These are phyloP conservation scores for Chelonoidis abingdonii DNA, from an alignment of 2,113 vertebrate species.

Conservation along the genomic window DNA sequence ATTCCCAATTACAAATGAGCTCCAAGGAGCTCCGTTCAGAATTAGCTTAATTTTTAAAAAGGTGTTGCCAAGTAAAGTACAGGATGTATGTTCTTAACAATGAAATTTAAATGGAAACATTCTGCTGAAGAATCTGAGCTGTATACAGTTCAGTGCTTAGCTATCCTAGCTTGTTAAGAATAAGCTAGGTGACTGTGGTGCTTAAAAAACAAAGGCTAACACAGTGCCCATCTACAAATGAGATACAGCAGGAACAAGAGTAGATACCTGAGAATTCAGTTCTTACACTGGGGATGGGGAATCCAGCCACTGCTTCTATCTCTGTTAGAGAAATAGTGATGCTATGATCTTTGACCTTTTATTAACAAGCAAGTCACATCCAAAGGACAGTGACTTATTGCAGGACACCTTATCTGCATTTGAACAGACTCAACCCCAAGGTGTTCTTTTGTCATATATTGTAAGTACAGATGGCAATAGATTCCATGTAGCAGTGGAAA, in stretches of 20 bases:
- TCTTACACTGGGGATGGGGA: not conserved
- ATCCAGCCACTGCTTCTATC: slow-evolving; percentile 13
- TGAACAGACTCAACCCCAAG: slow-evolving; percentile 43
- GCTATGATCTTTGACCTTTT: slow-evolving; percentile 64
- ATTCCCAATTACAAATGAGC: slow-evolving; percentile 32
- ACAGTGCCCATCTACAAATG: not conserved
- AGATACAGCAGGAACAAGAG: not conserved
- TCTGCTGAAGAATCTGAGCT: not conserved
- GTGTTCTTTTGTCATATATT: slow-evolving; percentile 51
- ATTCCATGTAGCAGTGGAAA: slow-evolving; percentile 24
- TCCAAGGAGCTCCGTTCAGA: slow-evolving; percentile 7
- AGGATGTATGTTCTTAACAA: not conserved
- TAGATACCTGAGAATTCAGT: not conserved
- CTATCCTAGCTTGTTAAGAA: not conserved
- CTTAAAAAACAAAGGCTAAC: not conserved
- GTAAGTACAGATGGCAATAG: slow-evolving; percentile 34
- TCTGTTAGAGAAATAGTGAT: slow-evolving; percentile 21
- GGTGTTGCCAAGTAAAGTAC: not conserved
- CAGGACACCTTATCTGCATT: slow-evolving; percentile 61
- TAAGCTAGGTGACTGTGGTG: not conserved
- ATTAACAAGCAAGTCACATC: slow-evolving; percentile 44
- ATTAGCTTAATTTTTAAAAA: slow-evolving; percentile 36
- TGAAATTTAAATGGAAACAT: not conserved
- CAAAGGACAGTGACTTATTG: slow-evolving; percentile 66
- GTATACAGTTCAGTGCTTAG: not conserved